Percentiles rank a stretch among this genome's conserved stretches.
These are phyloP conservation scores for Solen grandis DNA, from an alignment of 1,140 invertebrate genomes.

Conservation along the genomic window DNA sequence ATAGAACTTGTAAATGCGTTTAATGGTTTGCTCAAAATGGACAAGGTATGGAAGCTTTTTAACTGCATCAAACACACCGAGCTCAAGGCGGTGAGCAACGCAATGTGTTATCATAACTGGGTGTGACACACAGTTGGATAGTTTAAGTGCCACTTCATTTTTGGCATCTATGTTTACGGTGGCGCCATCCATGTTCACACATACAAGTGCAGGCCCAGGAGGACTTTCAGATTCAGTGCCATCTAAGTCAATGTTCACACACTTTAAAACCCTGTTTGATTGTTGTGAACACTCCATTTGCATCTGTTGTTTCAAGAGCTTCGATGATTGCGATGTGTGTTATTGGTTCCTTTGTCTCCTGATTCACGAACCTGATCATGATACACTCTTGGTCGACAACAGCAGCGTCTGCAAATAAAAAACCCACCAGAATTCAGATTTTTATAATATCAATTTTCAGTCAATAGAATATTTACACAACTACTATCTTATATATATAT, in stretches of 20 bases:
- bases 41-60: neutral
- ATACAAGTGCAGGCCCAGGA: no score
- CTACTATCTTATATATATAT: no score
- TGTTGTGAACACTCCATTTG: neutral
- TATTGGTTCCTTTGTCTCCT: neutral
- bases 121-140: slow-evolving; percentile 5
- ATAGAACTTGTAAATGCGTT: slow-evolving; percentile 23
- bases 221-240: neutral
- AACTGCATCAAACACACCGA: neutral
- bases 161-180: neutral
- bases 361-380: neutral
- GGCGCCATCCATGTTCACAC: neutral
- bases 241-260: neutral
- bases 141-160: neutral
- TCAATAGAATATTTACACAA: no score
- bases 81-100: slow-evolving; percentile 19
- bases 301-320: neutral
- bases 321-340: neutral
- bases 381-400: neutral
- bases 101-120: slow-evolving; percentile 11
- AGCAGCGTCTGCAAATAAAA: no score
- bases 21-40: neutral
- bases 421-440: no score
- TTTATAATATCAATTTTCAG: no score
- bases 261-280: neutral